These are phyloP conservation scores for Buceros bicornis DNA, from an alignment of 2,797 vertebrate species.

Conservation along the genomic window DNA sequence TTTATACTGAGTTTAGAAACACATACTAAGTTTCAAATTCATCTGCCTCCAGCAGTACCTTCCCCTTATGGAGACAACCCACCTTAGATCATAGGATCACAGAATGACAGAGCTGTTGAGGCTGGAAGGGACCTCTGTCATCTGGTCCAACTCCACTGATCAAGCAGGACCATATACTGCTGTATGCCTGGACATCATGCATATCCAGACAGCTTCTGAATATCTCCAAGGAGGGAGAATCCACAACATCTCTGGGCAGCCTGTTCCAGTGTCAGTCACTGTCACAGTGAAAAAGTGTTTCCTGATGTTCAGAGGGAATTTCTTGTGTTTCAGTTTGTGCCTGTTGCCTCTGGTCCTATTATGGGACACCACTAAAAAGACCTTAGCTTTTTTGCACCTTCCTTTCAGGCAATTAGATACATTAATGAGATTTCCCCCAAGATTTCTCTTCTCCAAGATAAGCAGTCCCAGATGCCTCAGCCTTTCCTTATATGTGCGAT, in stretches of 20 bases:
- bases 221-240: not conserved
- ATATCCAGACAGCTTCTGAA: not conserved
- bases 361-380: not conserved
- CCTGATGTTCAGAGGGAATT: not conserved
- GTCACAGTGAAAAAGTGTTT: not conserved
- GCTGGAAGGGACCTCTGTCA: not conserved
- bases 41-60: not conserved
- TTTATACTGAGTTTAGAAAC: not conserved
- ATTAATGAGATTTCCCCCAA: not conserved
- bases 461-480: not conserved
- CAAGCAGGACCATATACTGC: not conserved
- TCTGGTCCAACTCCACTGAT: not conserved
- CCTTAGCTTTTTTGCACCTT: accelerated
- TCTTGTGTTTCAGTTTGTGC: not conserved
- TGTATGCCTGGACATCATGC: not conserved
- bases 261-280: not conserved
- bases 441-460: not conserved
- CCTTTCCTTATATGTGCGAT: not conserved
- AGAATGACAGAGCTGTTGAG: not conserved
- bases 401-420: not conserved
- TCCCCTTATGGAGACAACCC: not conserved
- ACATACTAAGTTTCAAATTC: not conserved
- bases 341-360: not conserved
- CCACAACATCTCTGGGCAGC: not conserved
- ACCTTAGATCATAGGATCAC: not conserved